Percentiles rank a stretch among this genome's conserved stretches.
Evolutionary conservation across 2,113 vertebrate species (phyloP).

Genomic region (Panthera tigris): DNA sequence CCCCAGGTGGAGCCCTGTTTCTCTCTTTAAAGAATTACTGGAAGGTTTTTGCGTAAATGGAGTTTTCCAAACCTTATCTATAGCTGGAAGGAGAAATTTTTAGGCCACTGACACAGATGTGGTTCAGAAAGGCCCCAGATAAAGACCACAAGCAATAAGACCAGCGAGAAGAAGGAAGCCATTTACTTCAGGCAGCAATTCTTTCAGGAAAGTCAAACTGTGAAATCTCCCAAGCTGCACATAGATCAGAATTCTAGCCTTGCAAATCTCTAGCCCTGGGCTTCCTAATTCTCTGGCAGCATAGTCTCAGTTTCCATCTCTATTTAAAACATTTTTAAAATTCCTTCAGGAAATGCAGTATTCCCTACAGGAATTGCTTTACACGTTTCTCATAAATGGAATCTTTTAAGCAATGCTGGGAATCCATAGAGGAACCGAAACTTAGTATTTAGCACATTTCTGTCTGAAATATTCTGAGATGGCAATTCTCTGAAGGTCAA

Average conservation of each 20-base stretch:
- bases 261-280: background rate
- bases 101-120: background rate
- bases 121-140: background rate
- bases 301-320: background rate
- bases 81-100: background rate
- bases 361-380: background rate
- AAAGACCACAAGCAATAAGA: background rate
- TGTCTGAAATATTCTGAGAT: background rate
- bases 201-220: background rate
- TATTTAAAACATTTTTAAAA: background rate
- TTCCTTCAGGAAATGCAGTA: background rate
- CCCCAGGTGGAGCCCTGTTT: fast-evolving
- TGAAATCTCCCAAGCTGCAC: background rate
- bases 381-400: background rate
- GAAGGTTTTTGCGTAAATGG: background rate
- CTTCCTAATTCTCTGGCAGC: background rate
- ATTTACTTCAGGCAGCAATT: background rate
- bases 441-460: background rate
- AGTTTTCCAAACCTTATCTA: background rate
- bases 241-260: background rate
- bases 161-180: background rate
- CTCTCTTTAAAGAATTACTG: background rate
- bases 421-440: background rate
- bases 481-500: background rate
- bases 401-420: background rate